Base-by-base conservation (phyloP, 2,888 invertebrate genomes). In the Scaptomyza polygonia region DNA sequence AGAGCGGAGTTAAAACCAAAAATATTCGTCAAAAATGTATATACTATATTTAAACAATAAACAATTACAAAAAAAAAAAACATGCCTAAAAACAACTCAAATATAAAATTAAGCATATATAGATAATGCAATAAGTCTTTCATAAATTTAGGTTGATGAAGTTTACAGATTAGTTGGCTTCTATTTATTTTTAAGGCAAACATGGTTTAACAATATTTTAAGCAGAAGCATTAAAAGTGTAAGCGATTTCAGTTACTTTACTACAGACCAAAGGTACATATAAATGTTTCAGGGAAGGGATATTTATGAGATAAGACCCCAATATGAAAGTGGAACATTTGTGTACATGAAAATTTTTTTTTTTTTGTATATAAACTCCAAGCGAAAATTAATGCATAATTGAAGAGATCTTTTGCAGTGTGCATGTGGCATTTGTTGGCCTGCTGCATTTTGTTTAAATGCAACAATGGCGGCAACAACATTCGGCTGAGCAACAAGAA, bases 31-130 rank as follows among this genome's bases (percentile, higher is more conserved):
- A 29, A 47, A n/a, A 44, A 29, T 56, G 49, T 16, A 56, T 53
- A 66, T 53, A 59, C 64, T 67, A 64, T 67, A 65, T 75, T 72
- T 67, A 64, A 77, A 70, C 67, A 67, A 84, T 69, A 78, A 73
- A 79, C 66, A 81, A 71, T 69, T 63, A 64, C 54, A 66, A 78
- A 21, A 21, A 21, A 21, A 21, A 21, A 21, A 3, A 3, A n/a
- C n/a, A 21, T 21, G 3, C 21, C 21, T 21, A 21, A 21, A 21
- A 16, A 1, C 29, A 27, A 62, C 32, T 14, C 21, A 12, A 14
- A 27, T 1, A 25, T 8, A 8, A n/a, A 2, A 25, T 9, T 8
- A 25, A 30, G 11, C 32, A 21, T 12, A 11, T 34, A 5, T 34
- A 34, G 32, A 6, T 12, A 53, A 43, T 39, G 12, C 27, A 57